Evolutionary conservation across 2,113 vertebrate species (phyloP), one percentile per base, ranked within the genome.

Genomic region (Ciconia stormi): DNA sequence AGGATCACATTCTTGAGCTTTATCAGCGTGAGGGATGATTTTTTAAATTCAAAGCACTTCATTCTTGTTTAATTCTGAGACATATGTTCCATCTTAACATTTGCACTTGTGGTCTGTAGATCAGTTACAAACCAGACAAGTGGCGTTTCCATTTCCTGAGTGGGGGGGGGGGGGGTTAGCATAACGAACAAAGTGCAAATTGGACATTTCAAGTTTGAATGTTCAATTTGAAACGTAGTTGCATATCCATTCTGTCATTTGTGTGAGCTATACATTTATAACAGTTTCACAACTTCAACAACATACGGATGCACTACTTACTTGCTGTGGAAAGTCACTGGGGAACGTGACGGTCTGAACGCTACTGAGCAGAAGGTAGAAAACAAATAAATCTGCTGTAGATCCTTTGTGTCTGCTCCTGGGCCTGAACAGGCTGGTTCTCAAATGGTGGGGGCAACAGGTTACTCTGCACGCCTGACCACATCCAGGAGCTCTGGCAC

Each of bases 281-380:
- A 52, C 23, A 19, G 8, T 9, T 32, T 52, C 56, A 38, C n/a
- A 70, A 6, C 44, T 29, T 52, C 70, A 30, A 3, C 62, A 47
- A 25, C 17, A 8, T 8, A 19, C 0, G 0, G 25, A 21, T 0
- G 0, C 12, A 1, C n/a, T 49, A 10, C 42, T 59, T 49, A 10
- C 42, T 59, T 7, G 34, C 66, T 49, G 36, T 25, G 55, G 46
- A 2, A 73, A 74, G 12, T 27, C 83, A 27, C 49, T 11, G 14
- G 47, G 55, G 65, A 87, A 14, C 26, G 4, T 0, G 0, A 10
- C 0, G 9, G 26, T 11, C 80, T 74, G 49, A 89, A 40, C 14
- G 0, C 40, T 46, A 42, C 81, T 38, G 47, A 44, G 53, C 20
- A 76, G 66, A 63, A 59, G 74, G 44, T 2, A 69, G 70, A 80